These are phyloP conservation scores for Habroteleia sp. DNA, from an alignment of 2,888 invertebrate genomes.

Conservation along the genomic window DNA sequence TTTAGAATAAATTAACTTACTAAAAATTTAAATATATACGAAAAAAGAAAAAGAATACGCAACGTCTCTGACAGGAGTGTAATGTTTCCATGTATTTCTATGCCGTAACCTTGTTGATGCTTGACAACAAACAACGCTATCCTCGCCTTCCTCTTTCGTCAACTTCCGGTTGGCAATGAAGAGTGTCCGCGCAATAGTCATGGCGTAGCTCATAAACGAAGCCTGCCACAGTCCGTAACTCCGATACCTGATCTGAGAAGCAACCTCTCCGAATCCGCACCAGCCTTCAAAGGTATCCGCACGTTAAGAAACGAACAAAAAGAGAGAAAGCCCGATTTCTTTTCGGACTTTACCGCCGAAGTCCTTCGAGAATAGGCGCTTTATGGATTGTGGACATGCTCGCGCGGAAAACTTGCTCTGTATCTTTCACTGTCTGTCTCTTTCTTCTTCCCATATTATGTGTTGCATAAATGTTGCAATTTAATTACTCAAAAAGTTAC, in stretches of 20 bases:
- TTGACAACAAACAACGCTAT: constrained; percentile 80
- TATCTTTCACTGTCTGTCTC: constrained; percentile 26
- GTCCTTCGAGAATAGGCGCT: constrained; percentile 57
- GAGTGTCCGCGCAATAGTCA: constrained; percentile 89
- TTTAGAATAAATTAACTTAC: constrained; percentile 1
- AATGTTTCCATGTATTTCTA: constrained; percentile 78
- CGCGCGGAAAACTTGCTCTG: constrained; percentile 10
- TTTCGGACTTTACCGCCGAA: constrained; percentile 39
- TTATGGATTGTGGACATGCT: constrained; percentile 53
- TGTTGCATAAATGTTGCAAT: background rate
- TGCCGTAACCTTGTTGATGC: constrained; percentile 80
- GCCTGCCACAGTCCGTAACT: constrained; percentile 91
- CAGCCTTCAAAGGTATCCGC: constrained; percentile 82
- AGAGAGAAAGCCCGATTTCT: constrained; percentile 24
- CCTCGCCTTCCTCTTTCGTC: constrained; percentile 79
- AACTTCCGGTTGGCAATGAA: constrained; percentile 76
- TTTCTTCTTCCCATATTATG: constrained; percentile 15
- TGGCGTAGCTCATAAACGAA: constrained; percentile 92
- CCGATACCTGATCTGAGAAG: constrained; percentile 94
- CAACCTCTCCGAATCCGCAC: constrained; percentile 82
- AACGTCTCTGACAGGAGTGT: constrained; percentile 71
- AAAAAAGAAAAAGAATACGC: constrained; percentile 6
- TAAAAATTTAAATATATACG: background rate
- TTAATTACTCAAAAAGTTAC: too few relatives aligned
- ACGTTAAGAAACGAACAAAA: constrained; percentile 71